Evolutionary conservation across 2,888 invertebrate genomes (phyloP).

Genomic region (Mythimna albipuncta): DNA sequence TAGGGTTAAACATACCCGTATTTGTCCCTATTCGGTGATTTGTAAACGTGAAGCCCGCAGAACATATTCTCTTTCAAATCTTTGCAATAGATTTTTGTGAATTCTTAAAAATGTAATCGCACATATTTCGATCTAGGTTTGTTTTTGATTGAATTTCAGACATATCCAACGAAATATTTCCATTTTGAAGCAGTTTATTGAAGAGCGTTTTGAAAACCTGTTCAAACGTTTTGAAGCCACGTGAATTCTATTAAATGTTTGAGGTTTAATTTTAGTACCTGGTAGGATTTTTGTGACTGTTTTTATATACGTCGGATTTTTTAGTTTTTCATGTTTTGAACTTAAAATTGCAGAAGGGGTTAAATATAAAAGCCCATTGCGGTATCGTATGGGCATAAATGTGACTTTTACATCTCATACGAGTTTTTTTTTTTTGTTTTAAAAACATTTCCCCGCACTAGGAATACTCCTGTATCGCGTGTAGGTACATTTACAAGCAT

Average conservation of each 20-base stretch:
- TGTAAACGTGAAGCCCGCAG: constrained; percentile 71
- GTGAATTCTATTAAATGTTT: constrained; percentile 32
- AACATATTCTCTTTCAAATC: constrained; percentile 66
- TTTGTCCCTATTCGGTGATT: constrained; percentile 85
- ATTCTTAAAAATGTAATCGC: constrained; percentile 31
- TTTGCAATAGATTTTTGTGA: constrained; percentile 62
- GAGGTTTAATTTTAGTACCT: constrained; percentile 14
- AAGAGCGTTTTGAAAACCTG: constrained; percentile 27
- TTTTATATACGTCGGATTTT: constrained; percentile 1
- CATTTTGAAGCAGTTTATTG: constrained; percentile 28
- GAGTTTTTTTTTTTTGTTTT: too few relatives aligned
- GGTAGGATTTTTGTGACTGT: not conserved
- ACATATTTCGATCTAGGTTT: constrained; percentile 17
- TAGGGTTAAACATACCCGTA: constrained; percentile 79
- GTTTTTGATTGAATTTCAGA: constrained; percentile 28
- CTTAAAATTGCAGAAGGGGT: not conserved
- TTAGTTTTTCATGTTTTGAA: constrained; percentile 6
- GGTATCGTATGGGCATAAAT: not conserved
- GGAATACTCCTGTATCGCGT: too few relatives aligned
- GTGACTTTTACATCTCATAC: constrained; percentile 1
- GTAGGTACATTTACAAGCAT: too few relatives aligned
- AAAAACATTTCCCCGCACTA: too few relatives aligned
- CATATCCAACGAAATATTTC: constrained; percentile 38
- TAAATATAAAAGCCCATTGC: not conserved
- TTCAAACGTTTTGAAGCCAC: constrained; percentile 39